Evolutionary conservation across 2,113 vertebrate genomes (phyloP), one percentile per base, ranked within the genome.

Genomic region (Callipepla californica): DNA sequence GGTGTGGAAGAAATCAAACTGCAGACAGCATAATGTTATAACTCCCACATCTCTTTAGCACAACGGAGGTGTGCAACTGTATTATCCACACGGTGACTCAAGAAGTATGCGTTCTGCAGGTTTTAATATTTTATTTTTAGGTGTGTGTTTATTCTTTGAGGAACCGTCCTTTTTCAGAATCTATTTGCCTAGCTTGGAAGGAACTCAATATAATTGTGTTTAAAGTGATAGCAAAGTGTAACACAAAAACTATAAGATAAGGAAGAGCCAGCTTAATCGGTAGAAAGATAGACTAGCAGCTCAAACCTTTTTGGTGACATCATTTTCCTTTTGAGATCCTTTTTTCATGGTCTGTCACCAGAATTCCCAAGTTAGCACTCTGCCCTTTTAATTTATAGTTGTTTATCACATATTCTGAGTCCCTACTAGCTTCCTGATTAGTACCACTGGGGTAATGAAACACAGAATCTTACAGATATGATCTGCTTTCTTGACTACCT

Each of bases 401-500:
- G 94, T 94, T 96, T 94, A 93, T 96, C 90, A 66, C 85, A 16
- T 66, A 85, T 90, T 93, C 67, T 81, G 91, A 94, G 87, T 83
- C 79, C 85, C 90, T 86, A 0, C 94, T 84, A 94, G 73, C 85
- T 88, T 96, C 87, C 78, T 94, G 94, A 94, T 95, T 94, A 94
- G 90, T 81, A 65, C 92, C 96, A 93, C 87, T 95, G 95, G 95
- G 80, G 79, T 94, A 93, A 95, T 95, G 95, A 96, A 96, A 94
- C 92, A 44, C 66, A 65, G 26, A 69, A 75, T 92, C 82, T 83
- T 94, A 84, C 66, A 94, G 88, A 95, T 90, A 94, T 40, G 91
- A 94, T 94, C 87, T 92, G 65, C 6, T 66, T 94, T 91, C 82
- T 95, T 83, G 87, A 84, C 90, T 94, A 55, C 76, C 87, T 65